Evolutionary conservation across 2,113 vertebrate genomes (phyloP).

Genomic region (Calidris pugnax): DNA sequence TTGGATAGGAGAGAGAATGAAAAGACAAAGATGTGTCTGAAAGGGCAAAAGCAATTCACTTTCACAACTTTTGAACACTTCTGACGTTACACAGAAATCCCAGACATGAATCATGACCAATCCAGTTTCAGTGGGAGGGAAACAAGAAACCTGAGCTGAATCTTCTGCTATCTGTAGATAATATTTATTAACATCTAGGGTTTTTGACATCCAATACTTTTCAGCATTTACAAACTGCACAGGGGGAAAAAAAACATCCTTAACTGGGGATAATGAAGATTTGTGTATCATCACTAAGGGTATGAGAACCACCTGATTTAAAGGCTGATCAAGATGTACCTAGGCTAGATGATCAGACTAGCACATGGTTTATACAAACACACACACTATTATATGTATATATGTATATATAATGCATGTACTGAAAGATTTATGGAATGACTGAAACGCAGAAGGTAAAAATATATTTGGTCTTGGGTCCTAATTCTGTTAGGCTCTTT

Average conservation of each 20-base stretch:
- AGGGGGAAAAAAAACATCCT: neutral
- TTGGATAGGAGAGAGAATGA: accelerated
- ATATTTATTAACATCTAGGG: neutral
- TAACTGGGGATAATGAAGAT: neutral
- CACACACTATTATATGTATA: accelerated
- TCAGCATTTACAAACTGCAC: neutral
- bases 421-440: neutral
- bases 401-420: neutral
- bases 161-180: neutral
- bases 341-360: neutral
- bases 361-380: neutral
- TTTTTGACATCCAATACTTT: neutral
- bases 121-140: neutral
- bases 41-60: neutral
- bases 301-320: neutral
- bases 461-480: neutral
- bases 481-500: neutral
- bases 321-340: neutral
- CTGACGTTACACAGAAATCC: neutral
- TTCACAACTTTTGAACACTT: neutral
- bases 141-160: neutral
- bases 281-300: neutral
- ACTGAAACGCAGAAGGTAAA: neutral
- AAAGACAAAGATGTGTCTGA: neutral
- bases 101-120: neutral